Base-by-base conservation (phyloP, 2,888 invertebrate species). In the Mellilla xanthometata region DNA sequence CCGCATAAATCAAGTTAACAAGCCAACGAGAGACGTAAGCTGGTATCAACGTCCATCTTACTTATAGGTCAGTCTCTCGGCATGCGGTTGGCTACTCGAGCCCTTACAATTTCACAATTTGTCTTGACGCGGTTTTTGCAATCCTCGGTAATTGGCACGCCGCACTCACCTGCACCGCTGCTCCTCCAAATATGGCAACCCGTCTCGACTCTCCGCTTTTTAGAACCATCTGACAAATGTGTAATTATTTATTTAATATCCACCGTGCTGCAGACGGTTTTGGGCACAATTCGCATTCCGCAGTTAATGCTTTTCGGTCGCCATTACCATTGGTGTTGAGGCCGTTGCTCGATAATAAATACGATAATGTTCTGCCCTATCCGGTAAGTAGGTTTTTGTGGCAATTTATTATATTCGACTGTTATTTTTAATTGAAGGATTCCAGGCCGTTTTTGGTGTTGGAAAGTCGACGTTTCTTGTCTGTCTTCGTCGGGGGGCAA, bases 231-330 rank as follows among this genome's bases (percentile, higher is more conserved):
- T 87, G 88, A 89, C 88, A 89, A 89, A 89, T 89, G 88, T 86
- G 86, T 88, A 88, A 89, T 88, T 88, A 89, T 88, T 86, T 88
- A 88, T 88, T 87, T 87, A 86, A 88, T 88, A 86, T 81, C 77
- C 72, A 70, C 75, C 62, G 64, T 62, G 59, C 19, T 12, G 50
- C 52, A 55, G 69, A 72, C 82, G 63, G 58, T 67, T 87, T 88
- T 84, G 87, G 88, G 75, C 81, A 84, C 81, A 77, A 84, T 83
- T 85, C 84, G 64, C 81, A 81, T 89, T 69, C 84, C 80, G 43
- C 55, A 62, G 57, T 69, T 67, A 65, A 71, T 62, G 73, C 74
- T 79, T 77, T n/a, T 79, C 67, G 70, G 73, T 60, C 60, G 66
- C 69, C 67, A 68, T 68, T 67, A 54, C 63, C 57, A 64, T n/a